These are phyloP conservation scores for Drosophila birchii DNA, from an alignment of 2,888 invertebrate genomes.

Conservation along the genomic window DNA sequence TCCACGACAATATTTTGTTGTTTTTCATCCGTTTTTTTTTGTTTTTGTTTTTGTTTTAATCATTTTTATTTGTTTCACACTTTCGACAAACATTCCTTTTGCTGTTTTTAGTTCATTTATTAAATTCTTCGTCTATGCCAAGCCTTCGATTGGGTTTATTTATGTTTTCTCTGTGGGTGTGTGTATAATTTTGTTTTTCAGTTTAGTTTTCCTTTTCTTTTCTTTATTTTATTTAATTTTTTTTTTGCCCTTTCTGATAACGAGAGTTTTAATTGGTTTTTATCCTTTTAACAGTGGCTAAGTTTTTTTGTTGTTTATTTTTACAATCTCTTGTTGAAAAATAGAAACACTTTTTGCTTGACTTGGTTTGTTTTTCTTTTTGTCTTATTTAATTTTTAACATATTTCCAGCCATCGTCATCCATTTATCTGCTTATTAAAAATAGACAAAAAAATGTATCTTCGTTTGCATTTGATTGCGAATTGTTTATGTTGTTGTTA, in stretches of 20 bases:
- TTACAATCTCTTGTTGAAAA: conserved; percentile 50
- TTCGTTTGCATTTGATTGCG: conserved; percentile 36
- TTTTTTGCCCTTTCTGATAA: conserved; percentile 35
- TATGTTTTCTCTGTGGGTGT: conserved; percentile 20
- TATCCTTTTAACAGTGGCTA: conserved; percentile 36
- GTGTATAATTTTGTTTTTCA: conserved; percentile 7
- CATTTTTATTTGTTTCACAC: conserved; percentile 49
- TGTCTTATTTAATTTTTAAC: too few relatives aligned
- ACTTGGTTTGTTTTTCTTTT: conserved; percentile 4
- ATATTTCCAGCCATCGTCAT: conserved; percentile 16
- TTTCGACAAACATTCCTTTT: conserved; percentile 37
- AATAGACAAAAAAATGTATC: conserved; percentile 43
- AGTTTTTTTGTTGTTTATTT: conserved; percentile 17
- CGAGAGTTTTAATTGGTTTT: conserved; percentile 26
- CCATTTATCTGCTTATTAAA: conserved; percentile 10
- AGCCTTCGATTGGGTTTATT: conserved; percentile 21
- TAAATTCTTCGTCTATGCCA: conserved; percentile 22
- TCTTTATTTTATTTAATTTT: not conserved
- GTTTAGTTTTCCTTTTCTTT: conserved; percentile 8
- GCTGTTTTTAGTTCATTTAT: conserved; percentile 20
- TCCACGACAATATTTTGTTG: conserved; percentile 17
- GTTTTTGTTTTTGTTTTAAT: conserved; percentile 31
- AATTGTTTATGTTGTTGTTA: conserved; percentile 22
- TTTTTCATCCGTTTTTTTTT: conserved; percentile 36
- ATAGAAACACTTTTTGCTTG: conserved; percentile 45